Conservation (phyloP, 2,888 invertebrate genomes). For the Priocnemis perturbator region DNA sequence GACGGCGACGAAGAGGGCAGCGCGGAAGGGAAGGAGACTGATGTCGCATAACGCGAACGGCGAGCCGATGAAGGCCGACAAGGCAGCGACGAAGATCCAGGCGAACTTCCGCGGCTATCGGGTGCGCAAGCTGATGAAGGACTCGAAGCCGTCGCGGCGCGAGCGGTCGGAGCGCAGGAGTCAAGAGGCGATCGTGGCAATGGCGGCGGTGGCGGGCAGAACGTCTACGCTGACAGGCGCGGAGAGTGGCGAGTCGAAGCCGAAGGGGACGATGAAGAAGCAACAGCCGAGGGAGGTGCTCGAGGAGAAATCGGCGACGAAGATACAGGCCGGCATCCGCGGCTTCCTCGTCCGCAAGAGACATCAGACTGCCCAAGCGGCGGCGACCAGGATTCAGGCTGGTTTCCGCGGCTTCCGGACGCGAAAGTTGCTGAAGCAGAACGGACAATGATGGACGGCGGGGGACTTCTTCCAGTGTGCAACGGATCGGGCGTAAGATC, state of each 20-base stretch:
- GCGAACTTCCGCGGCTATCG: conserved; percentile 78
- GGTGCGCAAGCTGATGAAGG: conserved; percentile 75
- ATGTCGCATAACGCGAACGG: conserved; percentile 34
- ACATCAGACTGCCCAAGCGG: conserved; percentile 71
- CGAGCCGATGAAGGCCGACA: conserved; percentile 59
- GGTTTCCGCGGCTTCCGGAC: conserved; percentile 71
- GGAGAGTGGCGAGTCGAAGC: not conserved
- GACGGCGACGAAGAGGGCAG: too few species aligned
- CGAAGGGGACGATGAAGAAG: conserved; percentile 24
- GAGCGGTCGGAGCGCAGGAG: not conserved
- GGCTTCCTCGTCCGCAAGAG: conserved; percentile 81
- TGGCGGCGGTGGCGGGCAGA: not conserved
- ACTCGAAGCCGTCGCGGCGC: conserved; percentile 25
- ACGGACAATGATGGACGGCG: conserved; percentile 52
- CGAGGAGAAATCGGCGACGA: conserved; percentile 76
- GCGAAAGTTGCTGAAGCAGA: conserved; percentile 68
- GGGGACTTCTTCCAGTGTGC: too few species aligned
- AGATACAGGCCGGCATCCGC: conserved; percentile 83
- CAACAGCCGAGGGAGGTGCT: conserved; percentile 46
- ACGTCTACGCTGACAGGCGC: not conserved
- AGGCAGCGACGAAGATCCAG: conserved; percentile 78
- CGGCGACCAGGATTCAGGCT: conserved; percentile 72
- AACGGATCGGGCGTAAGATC: too few species aligned
- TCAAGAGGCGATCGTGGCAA: not conserved
- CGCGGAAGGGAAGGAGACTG: not conserved